Conservation (phyloP, 2,113 vertebrate species). For the Setophaga kirtlandii region DNA sequence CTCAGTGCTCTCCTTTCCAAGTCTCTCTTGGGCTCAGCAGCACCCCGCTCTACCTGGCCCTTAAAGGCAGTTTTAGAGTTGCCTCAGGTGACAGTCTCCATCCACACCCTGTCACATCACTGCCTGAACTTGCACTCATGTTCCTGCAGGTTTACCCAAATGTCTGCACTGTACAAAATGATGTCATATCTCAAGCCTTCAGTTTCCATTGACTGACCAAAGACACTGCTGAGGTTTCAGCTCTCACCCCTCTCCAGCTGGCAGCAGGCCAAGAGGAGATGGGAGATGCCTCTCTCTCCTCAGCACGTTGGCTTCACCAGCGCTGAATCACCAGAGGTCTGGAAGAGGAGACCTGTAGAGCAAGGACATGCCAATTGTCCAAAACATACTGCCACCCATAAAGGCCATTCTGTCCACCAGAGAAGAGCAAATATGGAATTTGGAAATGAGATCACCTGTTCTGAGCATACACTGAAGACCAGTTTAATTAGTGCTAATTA, state of each 20-base stretch:
- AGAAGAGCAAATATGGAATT: neutral
- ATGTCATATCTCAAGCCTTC: neutral
- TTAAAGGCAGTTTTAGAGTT: neutral
- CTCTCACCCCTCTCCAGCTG: neutral
- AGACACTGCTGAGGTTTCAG: neutral
- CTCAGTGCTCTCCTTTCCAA: rapidly evolving
- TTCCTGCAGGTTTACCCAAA: neutral
- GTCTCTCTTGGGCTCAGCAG: neutral
- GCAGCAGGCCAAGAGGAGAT: neutral
- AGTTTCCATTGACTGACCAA: neutral
- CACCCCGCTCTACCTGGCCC: neutral
- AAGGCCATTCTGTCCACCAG: neutral
- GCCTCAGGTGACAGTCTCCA: neutral
- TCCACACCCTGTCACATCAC: rapidly evolving
- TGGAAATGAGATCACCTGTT: neutral
- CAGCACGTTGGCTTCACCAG: neutral
- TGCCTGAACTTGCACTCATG: rapidly evolving
- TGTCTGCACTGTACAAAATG: neutral
- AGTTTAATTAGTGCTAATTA: neutral
- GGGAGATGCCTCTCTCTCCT: neutral
- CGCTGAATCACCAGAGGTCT: neutral
- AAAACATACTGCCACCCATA: neutral
- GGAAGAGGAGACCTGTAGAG: neutral
- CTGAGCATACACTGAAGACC: neutral
- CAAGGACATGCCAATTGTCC: neutral